A percentile compares a stretch with the other conserved stretches of the same genome.
Conservation (phyloP, 2,797 vertebrate genomes). For the Rhadinocentrus ornatus region DNA sequence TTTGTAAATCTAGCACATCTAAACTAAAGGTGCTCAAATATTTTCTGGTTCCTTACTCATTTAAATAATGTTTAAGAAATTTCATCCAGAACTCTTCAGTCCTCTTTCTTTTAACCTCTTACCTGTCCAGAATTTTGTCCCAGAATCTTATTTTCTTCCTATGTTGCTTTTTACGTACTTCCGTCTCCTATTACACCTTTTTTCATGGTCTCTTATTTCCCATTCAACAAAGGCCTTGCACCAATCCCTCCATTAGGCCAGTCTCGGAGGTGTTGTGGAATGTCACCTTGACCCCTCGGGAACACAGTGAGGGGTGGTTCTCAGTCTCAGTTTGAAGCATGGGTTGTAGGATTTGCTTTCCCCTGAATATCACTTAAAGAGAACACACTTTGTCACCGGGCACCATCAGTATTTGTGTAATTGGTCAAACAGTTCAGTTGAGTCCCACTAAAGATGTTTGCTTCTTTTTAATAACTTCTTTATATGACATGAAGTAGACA, state of each 20-base stretch:
- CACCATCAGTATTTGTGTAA: neutral
- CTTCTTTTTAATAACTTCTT: neutral
- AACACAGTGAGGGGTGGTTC: slow-evolving; percentile 81
- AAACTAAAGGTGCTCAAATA: neutral
- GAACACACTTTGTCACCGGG: slow-evolving; percentile 77
- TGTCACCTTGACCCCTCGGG: slow-evolving; percentile 87
- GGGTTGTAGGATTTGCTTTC: slow-evolving; percentile 30
- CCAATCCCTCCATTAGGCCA: slow-evolving; percentile 77
- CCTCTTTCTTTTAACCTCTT: slow-evolving; percentile 4
- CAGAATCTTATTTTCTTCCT: slow-evolving; percentile 44
- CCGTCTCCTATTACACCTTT: slow-evolving; percentile 67
- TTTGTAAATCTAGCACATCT: neutral
- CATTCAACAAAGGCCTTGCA: slow-evolving; percentile 74
- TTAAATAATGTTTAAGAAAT: neutral
- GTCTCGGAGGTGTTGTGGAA: slow-evolving; percentile 88
- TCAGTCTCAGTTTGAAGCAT: slow-evolving; percentile 68
- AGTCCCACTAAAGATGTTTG: neutral
- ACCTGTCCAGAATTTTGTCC: slow-evolving; percentile 41
- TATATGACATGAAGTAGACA: neutral
- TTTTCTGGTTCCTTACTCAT: neutral
- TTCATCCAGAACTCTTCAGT: neutral
- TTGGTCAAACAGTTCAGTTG: neutral
- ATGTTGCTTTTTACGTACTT: slow-evolving; percentile 54
- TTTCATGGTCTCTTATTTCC: slow-evolving; percentile 70
- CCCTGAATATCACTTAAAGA: slow-evolving; percentile 55